These are phyloP conservation scores for Hormaphis cornu DNA, from an alignment of 1,140 invertebrate species.

Conservation along the genomic window DNA sequence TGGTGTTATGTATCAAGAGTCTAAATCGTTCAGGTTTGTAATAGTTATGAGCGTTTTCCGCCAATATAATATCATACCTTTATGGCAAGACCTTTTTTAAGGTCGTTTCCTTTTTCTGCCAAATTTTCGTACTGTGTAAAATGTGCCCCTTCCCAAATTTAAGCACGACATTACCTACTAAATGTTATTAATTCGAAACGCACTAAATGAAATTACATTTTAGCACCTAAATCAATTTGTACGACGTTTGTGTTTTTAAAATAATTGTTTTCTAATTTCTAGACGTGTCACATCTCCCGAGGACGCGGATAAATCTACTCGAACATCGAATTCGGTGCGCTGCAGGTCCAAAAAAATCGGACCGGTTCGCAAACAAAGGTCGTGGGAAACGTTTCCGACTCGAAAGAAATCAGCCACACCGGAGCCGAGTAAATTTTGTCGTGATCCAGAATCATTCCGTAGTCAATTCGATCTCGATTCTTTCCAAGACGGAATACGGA, in stretches of 20 bases:
- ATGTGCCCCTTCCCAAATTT: too few relatives aligned
- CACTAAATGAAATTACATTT: too few relatives aligned
- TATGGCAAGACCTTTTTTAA: too few relatives aligned
- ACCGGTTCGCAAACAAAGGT: conserved; percentile 51
- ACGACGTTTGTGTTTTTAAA: too few relatives aligned
- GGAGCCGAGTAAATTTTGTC: conserved; percentile 38
- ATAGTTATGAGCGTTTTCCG: too few relatives aligned
- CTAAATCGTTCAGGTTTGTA: neutral
- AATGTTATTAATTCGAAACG: too few relatives aligned
- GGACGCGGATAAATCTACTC: neutral
- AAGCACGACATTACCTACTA: too few relatives aligned
- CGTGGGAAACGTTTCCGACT: conserved; percentile 57
- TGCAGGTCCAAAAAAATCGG: conserved; percentile 15
- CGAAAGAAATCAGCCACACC: conserved; percentile 41
- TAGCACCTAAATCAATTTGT: too few relatives aligned
- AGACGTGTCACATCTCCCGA: conserved; percentile 16
- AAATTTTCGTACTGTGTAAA: too few relatives aligned
- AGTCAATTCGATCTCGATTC: conserved; percentile 39
- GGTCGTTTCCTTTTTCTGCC: too few relatives aligned
- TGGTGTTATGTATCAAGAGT: conserved; percentile 40
- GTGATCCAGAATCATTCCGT: conserved; percentile 41
- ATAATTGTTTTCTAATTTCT: too few relatives aligned
- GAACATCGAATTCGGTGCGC: conserved; percentile 11
- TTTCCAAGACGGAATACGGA: conserved; percentile 33
- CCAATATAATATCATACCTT: too few relatives aligned